A percentile compares a stretch with the other conserved stretches of the same genome.
These are phyloP conservation scores for Drosophila sulfurigaster DNA, from an alignment of 1,140 invertebrate genomes.

Conservation along the genomic window DNA sequence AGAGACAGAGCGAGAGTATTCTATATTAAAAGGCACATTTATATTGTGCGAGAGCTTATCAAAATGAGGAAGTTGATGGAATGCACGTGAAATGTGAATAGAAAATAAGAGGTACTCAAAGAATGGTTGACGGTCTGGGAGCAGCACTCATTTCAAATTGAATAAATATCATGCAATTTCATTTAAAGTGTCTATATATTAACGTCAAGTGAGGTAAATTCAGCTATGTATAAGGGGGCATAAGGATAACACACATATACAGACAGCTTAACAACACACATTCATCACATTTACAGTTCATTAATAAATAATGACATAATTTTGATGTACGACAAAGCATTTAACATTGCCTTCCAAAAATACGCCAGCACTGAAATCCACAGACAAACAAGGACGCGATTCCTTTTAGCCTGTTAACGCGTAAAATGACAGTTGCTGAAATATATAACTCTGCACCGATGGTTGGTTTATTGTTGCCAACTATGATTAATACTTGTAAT, in stretches of 20 bases:
- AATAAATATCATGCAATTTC: conserved; percentile 68
- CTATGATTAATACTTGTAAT: conserved; percentile 45
- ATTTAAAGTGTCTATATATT: conserved; percentile 66
- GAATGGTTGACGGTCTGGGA: conserved; percentile 3
- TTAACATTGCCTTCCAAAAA: conserved; percentile 51
- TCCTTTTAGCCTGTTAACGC: conserved; percentile 16
- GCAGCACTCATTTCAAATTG: conserved; percentile 31
- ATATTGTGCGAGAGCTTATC: neutral
- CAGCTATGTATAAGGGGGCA: conserved; percentile 22
- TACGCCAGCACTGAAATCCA: neutral
- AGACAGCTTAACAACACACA: conserved; percentile 36
- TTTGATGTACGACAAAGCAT: conserved; percentile 78
- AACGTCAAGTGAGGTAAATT: conserved; percentile 52
- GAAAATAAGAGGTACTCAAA: neutral
- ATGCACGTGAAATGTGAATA: neutral
- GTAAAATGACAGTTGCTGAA: conserved; percentile 39
- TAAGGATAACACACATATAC: conserved; percentile 8
- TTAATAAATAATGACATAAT: conserved; percentile 75
- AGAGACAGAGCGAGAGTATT: no score
- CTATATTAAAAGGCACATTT: neutral
- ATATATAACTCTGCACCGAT: conserved; percentile 8
- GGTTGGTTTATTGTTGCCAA: conserved; percentile 43
- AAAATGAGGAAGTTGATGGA: neutral
- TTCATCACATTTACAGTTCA: conserved; percentile 79
- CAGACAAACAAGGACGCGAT: conserved; percentile 11